Base-by-base conservation (phyloP, 2,113 vertebrate genomes). In the Erinaceus europaeus region DNA sequence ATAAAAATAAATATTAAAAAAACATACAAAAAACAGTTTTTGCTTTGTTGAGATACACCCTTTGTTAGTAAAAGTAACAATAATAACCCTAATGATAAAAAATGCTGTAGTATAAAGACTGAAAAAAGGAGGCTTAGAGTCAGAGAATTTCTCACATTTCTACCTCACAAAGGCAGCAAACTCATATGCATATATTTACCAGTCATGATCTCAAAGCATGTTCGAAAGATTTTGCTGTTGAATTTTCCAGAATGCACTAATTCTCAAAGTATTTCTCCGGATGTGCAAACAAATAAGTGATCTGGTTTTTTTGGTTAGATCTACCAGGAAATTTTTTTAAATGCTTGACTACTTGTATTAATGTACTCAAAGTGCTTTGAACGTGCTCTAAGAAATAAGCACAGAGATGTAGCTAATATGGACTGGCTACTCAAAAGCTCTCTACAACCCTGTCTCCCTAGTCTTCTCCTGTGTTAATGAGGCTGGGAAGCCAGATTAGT, bases 291-390 rank as follows among this genome's bases (percentile, higher is more conserved):
- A 76, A 71, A 1, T 10, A 79, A 65, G 25, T 53, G 6, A 65
- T 85, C 72, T 85, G n/a, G 4, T 91, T 23, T 20, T 71, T 76
- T 84, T 4, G 20, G 2, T 42, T 74, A 74, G 87, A 81, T 11
- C n/a, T 42, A 64, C 10, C 38, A 9, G 12, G 64, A 44, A 29
- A 53, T 20, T 55, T 15, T 59, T 7, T 10, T 61, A 21, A 52
- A 78, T 75, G 12, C 57, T 59, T 80, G 48, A 72, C 90, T 75
- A 85, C 27, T 42, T 90, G 27, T 64, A 55, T 44, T 20, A 6
- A 25, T 86, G 81, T 5, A 71, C 53, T 65, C 18, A 23, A 87
- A 84, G 27, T 65, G 42, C 34, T 86, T 92, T 88, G 18, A 79
- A 69, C 14, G 85, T 83, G 9, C 53, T 83, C 36, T 71, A 61